Percentiles rank a stretch among this genome's conserved stretches.
phyloP scores from a whole-genome alignment of 2,797 vertebrate species.

The Cyclopterus lumpus region DNA sequence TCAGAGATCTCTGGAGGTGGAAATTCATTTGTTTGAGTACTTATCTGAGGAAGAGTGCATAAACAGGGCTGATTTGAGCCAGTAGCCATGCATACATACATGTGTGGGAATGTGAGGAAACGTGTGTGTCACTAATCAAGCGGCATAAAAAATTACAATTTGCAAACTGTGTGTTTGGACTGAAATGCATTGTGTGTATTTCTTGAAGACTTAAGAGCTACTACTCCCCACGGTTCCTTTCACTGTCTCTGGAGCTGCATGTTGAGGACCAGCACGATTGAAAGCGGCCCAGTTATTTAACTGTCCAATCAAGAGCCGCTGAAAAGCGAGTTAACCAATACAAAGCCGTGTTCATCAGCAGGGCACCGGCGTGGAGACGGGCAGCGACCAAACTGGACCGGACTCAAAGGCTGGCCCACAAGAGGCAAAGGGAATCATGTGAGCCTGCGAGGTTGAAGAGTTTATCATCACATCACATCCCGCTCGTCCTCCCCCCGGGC shows the following conservation, averaged over 20 bases:
- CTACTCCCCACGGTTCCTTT: neutral
- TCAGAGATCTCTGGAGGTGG: neutral
- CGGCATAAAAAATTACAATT: neutral
- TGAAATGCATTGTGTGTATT: neutral
- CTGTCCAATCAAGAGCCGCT: neutral
- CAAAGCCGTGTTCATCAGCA: neutral
- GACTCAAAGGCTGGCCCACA: conserved; percentile 15
- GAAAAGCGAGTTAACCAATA: neutral
- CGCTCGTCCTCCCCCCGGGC: conserved; percentile 24
- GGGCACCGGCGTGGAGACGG: neutral
- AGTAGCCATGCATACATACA: neutral
- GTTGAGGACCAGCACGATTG: neutral
- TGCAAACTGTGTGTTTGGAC: neutral
- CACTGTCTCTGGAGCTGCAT: neutral
- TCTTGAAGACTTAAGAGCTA: neutral
- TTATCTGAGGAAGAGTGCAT: neutral
- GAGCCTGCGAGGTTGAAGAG: conserved; percentile 56
- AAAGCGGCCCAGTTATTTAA: neutral
- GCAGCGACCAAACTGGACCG: neutral
- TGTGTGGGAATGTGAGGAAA: neutral
- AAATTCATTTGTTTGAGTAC: neutral
- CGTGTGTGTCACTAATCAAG: neutral
- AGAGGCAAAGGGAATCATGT: conserved; percentile 8
- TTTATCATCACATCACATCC: conserved; percentile 49
- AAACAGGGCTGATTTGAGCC: neutral